These are phyloP conservation scores for Drosophila seclusa DNA, from an alignment of 2,888 invertebrate species.

Conservation along the genomic window DNA sequence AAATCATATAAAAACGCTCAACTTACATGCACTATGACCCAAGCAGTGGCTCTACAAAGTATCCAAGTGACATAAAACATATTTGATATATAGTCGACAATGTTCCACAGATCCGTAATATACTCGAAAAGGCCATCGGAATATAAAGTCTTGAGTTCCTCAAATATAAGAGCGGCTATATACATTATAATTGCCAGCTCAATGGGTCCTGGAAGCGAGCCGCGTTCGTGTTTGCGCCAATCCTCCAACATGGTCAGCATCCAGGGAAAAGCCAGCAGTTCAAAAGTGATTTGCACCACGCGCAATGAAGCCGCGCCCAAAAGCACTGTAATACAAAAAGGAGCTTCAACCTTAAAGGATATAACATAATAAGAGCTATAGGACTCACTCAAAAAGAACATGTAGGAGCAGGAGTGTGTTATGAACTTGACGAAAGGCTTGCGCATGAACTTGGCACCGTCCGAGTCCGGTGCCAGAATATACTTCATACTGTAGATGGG, in stretches of 20 bases:
- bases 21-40: constrained; percentile 94
- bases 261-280: constrained; percentile 92
- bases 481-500: constrained; percentile 97
- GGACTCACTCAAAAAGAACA: constrained; percentile 96
- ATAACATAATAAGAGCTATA: fast-evolving
- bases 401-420: constrained; percentile 97
- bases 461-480: constrained; percentile 95
- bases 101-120: constrained; percentile 98
- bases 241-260: constrained; percentile 90
- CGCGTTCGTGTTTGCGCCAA: constrained; percentile 92
- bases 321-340: constrained; percentile 87
- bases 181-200: constrained; percentile 94
- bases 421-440: constrained; percentile 99
- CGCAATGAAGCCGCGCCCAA: constrained; percentile 97
- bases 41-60: constrained; percentile 93
- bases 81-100: constrained; percentile 98
- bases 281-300: constrained; percentile 92
- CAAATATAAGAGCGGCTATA: constrained; percentile 97
- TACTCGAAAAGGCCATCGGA: constrained; percentile 95
- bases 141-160: constrained; percentile 96
- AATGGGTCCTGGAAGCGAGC: constrained; percentile 91
- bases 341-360: background rate
- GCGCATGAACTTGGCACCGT: constrained; percentile 95
- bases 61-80: constrained; percentile 98
- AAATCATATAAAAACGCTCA: no score